phyloP scores from a whole-genome alignment of 2,113 vertebrate genomes.

The Passer montanus region DNA sequence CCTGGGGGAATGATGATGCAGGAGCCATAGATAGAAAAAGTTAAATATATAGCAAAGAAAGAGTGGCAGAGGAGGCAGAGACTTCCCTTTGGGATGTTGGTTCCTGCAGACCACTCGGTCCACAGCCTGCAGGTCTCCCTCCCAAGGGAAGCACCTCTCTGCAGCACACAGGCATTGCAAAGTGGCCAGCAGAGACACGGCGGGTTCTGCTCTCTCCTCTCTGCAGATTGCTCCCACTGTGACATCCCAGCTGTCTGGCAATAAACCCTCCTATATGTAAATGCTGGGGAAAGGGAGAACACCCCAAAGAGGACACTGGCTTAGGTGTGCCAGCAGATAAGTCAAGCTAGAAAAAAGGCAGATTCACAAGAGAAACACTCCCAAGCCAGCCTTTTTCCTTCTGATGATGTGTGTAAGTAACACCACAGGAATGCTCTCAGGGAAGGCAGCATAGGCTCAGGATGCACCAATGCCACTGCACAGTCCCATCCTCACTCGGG shows the following conservation, averaged over 20 bases:
- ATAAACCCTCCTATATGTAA: neutral
- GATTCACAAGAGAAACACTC: neutral
- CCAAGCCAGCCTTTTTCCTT: neutral
- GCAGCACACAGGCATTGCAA: neutral
- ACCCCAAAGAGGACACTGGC: neutral
- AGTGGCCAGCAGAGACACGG: accelerated
- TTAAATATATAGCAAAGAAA: neutral
- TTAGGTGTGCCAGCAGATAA: neutral
- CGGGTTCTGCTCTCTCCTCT: accelerated
- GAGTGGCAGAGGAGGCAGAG: neutral
- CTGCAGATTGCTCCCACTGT: neutral
- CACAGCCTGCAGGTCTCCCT: neutral
- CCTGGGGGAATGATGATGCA: neutral
- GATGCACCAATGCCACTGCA: neutral
- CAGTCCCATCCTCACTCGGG: neutral
- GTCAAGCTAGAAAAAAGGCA: neutral
- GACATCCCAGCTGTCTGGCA: neutral
- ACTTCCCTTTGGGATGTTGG: neutral
- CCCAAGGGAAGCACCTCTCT: neutral
- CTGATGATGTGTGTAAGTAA: neutral
- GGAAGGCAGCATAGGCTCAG: neutral
- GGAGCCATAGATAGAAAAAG: neutral
- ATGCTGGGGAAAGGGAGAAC: neutral
- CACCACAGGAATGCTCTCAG: neutral
- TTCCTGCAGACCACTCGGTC: neutral